phyloP scores from a whole-genome alignment of 1,140 invertebrate genomes.

The Spodoptera frugiperda region DNA sequence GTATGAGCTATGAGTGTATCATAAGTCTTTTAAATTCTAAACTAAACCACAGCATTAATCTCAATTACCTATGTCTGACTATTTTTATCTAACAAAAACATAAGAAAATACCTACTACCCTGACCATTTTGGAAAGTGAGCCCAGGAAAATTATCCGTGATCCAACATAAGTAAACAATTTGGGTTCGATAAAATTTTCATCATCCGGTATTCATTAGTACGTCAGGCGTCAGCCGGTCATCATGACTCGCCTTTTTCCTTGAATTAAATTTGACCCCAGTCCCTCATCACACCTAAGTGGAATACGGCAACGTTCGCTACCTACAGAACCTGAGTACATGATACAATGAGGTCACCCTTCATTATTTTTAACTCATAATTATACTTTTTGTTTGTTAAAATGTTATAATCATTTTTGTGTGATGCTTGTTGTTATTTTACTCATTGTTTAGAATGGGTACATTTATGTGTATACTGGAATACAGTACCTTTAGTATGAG shows the following conservation, averaged over 20 bases:
- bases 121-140: too few species aligned
- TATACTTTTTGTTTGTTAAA: too few species aligned
- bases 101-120: too few species aligned
- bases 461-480: too few species aligned
- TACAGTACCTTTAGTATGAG: too few species aligned
- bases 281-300: constrained; percentile 35
- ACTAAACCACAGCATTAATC: too few species aligned
- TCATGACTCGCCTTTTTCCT: constrained; percentile 23
- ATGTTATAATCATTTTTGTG: neutral
- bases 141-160: neutral
- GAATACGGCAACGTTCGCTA: constrained; percentile 16
- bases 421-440: neutral
- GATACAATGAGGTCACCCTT: neutral
- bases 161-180: constrained; percentile 28
- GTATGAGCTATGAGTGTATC: too few species aligned
- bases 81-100: too few species aligned
- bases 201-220: constrained; percentile 34
- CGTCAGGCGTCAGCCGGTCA: constrained; percentile 28
- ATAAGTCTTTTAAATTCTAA: too few species aligned
- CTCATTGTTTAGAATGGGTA: too few species aligned
- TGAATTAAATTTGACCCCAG: constrained; percentile 30
- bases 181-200: constrained; percentile 39
- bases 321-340: constrained; percentile 4
- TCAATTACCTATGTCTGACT: too few species aligned
- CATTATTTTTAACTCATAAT: neutral